Percentiles rank a stretch among this genome's conserved stretches.
Evolutionary conservation across 2,888 invertebrate species (phyloP).

Genomic region (Erannis defoliaria): DNA sequence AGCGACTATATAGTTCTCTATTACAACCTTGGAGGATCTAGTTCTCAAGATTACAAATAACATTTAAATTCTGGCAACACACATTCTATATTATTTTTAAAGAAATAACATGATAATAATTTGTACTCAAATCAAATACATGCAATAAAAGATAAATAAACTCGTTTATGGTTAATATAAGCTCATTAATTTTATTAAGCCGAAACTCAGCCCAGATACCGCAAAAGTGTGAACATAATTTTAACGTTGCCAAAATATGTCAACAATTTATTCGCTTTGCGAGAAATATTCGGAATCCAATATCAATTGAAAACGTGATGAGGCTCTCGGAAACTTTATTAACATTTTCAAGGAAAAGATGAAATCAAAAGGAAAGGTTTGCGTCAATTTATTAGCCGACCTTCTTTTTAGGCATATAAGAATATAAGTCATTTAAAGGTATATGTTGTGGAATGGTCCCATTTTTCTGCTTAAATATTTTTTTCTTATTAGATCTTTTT

Average conservation of each 20-base stretch:
- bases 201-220: constrained; percentile 16
- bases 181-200: constrained; percentile 24
- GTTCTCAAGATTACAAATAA: no score
- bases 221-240: constrained; percentile 32
- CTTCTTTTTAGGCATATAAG: constrained; percentile 14
- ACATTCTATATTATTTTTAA: not conserved
- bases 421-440: no score
- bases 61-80: not conserved
- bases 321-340: constrained; percentile 22
- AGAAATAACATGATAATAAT: not conserved
- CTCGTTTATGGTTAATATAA: constrained; percentile 11
- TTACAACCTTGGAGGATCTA: no score
- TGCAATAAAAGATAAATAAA: constrained; percentile 24
- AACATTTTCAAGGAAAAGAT: constrained; percentile 28
- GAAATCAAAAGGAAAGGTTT: constrained; percentile 23
- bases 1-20: no score
- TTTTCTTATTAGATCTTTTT: no score
- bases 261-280: constrained; percentile 27
- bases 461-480: no score
- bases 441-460: no score
- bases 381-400: constrained; percentile 31
- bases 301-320: constrained; percentile 29
- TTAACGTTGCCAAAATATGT: constrained; percentile 24
- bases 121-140: constrained; percentile 6
- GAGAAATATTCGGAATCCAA: constrained; percentile 23